A percentile compares a stretch with the other conserved stretches of the same genome.
These are phyloP conservation scores for Peromyscus attwateri DNA, from an alignment of 2,797 vertebrate species.

Conservation along the genomic window DNA sequence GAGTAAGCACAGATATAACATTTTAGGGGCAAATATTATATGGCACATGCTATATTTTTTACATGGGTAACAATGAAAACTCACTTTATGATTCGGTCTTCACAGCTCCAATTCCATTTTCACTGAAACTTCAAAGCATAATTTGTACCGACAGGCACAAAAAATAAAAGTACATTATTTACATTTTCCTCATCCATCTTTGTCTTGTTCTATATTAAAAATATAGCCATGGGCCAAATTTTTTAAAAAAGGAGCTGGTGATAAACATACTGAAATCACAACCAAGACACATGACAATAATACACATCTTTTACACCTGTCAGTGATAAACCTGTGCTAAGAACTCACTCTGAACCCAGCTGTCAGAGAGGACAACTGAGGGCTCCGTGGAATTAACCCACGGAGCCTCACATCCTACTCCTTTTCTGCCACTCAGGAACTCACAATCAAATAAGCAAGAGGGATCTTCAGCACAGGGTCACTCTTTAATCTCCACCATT, in stretches of 20 bases:
- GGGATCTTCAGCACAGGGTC: neutral
- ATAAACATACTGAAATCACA: neutral
- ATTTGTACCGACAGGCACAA: slow-evolving; percentile 31
- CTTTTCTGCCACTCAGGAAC: neutral
- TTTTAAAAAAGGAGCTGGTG: neutral
- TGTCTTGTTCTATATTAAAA: slow-evolving; percentile 61
- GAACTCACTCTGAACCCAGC: neutral
- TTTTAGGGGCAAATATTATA: slow-evolving; percentile 13
- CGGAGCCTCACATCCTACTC: neutral
- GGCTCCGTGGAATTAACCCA: too few species aligned
- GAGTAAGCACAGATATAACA: neutral
- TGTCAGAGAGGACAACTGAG: neutral
- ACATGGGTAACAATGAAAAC: slow-evolving; percentile 27
- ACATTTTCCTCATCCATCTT: slow-evolving; percentile 51
- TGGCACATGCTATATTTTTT: slow-evolving; percentile 13
- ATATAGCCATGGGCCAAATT: neutral
- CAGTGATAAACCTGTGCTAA: rapidly evolving
- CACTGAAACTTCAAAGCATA: slow-evolving; percentile 38
- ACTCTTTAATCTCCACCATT: neutral
- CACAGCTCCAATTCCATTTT: slow-evolving; percentile 21
- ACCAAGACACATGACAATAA: neutral
- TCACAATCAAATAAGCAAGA: neutral
- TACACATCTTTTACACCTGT: neutral
- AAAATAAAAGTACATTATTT: slow-evolving; percentile 48
- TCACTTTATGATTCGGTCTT: slow-evolving; percentile 36